Evolutionary conservation across 2,113 vertebrate species (phyloP), one percentile per base, ranked within the genome.

Genomic region (Corydoras maculifer): DNA sequence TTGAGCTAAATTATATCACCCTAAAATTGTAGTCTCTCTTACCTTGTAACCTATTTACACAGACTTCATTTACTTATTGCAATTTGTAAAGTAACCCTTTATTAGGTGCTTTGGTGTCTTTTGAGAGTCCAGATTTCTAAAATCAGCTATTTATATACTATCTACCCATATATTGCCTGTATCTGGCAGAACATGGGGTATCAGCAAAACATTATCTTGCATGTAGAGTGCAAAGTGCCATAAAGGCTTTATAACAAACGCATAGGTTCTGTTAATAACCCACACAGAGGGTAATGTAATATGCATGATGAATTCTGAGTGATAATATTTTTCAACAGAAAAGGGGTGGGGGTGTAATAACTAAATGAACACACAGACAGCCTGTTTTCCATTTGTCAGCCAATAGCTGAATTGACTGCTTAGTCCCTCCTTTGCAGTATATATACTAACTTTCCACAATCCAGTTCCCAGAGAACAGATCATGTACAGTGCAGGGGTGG

Each of bases 1-100:
- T 70, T 53, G 43, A 65, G 68, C 55, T 72, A 63, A 74, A 77
- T 15, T 60, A 78, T 68, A 77, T 66, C 76, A 71, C 70, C 67
- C 70, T 62, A 73, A 68, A 65, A 79, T 81, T 81, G 80, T 75
- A 79, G 77, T 51, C 72, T 72, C 78, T 73, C 73, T 68, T 77
- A 68, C 62, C 68, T 72, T 62, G 62, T 63, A 70, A 69, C 70
- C 67, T 74, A 74, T 74, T 74, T 74, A 74, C 72, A 74, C 73
- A 70, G 66, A 73, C 77, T 75, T 73, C 66, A 77, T 67, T 77
- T 13, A 75, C 72, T 80, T 80, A 80, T 77, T 80, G 75, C 75
- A 77, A 71, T 68, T 71, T 70, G 65, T 70, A 65, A 65, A 66
- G 58, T 65, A 69, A 60, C 15, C 70, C 70, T 70, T 71, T 65